Conservation (phyloP, 2,797 vertebrate species). For the Peromyscus eremicus region DNA sequence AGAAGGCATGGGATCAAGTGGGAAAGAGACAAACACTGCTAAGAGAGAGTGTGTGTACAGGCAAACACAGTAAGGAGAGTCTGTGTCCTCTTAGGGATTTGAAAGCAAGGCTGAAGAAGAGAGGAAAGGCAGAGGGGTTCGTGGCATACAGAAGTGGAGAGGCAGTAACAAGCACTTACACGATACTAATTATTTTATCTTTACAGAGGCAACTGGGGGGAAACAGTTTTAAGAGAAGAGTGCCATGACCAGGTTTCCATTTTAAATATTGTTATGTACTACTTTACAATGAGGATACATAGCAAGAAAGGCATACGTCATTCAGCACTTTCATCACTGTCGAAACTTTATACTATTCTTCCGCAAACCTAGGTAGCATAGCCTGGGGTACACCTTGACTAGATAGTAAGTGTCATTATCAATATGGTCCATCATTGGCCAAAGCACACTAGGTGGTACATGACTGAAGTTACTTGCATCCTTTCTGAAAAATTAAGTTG, state of each 20-base stretch:
- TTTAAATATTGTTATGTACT: neutral
- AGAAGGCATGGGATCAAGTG: neutral
- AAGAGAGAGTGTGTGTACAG: neutral
- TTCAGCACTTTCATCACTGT: neutral
- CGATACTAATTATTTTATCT: neutral
- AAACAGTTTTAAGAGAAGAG: conserved; percentile 4
- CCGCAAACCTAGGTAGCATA: neutral
- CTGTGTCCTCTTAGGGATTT: neutral
- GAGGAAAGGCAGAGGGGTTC: neutral
- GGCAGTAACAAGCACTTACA: neutral
- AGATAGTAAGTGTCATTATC: neutral
- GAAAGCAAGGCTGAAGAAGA: neutral
- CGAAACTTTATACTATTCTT: neutral
- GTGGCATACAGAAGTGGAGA: neutral
- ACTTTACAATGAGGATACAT: neutral
- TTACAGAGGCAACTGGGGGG: neutral
- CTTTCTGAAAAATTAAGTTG: neutral
- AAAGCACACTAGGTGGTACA: neutral
- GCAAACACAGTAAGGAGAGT: neutral
- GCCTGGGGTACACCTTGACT: neutral
- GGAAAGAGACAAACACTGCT: neutral
- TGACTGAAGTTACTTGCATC: neutral
- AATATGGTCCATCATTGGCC: neutral
- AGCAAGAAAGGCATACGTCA: neutral
- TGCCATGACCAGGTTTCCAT: neutral